phyloP scores from a whole-genome alignment of 2,888 invertebrate genomes.

The Agonopterix alstromeriana region DNA sequence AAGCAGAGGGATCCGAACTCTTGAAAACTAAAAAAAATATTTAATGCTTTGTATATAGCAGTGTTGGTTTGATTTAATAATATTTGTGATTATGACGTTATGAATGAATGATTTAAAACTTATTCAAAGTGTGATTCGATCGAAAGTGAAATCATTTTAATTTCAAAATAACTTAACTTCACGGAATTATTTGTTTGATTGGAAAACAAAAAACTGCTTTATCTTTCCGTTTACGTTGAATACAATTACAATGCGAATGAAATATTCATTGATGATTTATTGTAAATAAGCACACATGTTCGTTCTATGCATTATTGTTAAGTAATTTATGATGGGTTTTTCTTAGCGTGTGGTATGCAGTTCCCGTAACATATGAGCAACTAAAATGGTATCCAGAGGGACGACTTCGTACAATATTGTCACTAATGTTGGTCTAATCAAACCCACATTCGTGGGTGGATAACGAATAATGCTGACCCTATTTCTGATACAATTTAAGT shows the following conservation, averaged over 20 bases:
- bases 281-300: conserved; percentile 7
- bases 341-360: conserved; percentile 32
- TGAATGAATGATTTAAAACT: conserved; percentile 22
- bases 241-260: conserved; percentile 18
- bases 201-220: no score
- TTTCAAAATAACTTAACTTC: no score
- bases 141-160: no score
- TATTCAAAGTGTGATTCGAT: no score
- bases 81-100: conserved; percentile 40
- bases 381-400: no score
- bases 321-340: conserved; percentile 56
- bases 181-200: no score
- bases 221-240: not conserved
- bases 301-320: conserved; percentile 27
- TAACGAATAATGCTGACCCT: no score
- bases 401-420: not conserved
- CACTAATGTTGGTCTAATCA: no score
- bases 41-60: conserved; percentile 31
- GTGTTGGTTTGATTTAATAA: conserved; percentile 4
- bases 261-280: conserved; percentile 28
- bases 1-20: conserved; percentile 24
- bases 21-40: conserved; percentile 27
- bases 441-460: no score
- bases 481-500: no score
- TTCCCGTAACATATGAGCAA: no score